phyloP scores from a whole-genome alignment of 2,888 invertebrate genomes.

The Spisula solida region DNA sequence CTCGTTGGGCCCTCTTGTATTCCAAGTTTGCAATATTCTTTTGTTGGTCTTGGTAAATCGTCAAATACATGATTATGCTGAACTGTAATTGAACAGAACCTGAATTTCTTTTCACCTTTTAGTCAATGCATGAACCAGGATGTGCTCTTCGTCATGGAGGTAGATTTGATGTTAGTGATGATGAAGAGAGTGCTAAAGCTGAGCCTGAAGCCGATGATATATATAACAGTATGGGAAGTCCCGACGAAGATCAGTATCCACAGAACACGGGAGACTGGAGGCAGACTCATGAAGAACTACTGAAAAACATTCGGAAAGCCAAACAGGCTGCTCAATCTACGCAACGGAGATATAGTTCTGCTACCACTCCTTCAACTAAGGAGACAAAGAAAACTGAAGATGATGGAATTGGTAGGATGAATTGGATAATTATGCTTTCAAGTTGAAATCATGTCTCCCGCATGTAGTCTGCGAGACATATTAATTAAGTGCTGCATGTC shows the following conservation, averaged over 20 bases:
- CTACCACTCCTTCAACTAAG: constrained; percentile 24
- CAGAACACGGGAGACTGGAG: constrained; percentile 77
- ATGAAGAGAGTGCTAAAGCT: constrained; percentile 47
- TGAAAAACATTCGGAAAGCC: constrained; percentile 74
- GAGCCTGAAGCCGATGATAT: constrained; percentile 51
- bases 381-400: constrained; percentile 19
- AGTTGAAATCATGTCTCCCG: too few species aligned
- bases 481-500: too few species aligned
- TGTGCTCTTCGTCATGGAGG: constrained; percentile 76
- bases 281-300: constrained; percentile 75
- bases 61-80: too few species aligned
- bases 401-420: constrained; percentile 51
- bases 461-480: too few species aligned
- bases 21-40: too few species aligned
- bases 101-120: neutral
- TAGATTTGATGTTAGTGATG: constrained; percentile 67
- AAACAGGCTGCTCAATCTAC: constrained; percentile 68
- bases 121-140: constrained; percentile 76
- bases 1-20: too few species aligned
- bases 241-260: constrained; percentile 68
- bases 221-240: constrained; percentile 50
- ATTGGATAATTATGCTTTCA: neutral
- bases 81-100: too few species aligned
- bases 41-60: too few species aligned
- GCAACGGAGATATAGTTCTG: constrained; percentile 46